phyloP scores from a whole-genome alignment of 2,113 vertebrate species.

The Urocitellus parryii region DNA sequence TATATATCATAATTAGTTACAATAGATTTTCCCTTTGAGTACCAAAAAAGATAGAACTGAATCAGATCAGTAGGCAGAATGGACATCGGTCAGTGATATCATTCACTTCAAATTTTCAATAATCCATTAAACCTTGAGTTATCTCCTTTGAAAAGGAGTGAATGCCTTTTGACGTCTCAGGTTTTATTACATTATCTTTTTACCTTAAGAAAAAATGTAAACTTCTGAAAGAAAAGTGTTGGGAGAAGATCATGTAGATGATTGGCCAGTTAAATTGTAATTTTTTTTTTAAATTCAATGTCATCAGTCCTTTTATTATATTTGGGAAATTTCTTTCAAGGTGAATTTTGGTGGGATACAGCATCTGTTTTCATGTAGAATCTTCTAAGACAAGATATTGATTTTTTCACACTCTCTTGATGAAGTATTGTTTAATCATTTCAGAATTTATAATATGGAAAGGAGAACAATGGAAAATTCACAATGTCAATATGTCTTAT shows the following conservation, averaged over 20 bases:
- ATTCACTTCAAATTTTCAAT: neutral
- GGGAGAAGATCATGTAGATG: neutral
- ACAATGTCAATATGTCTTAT: neutral
- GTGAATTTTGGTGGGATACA: neutral
- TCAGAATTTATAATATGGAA: neutral
- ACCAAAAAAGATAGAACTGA: neutral
- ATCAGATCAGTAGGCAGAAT: neutral
- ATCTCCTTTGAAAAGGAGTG: neutral
- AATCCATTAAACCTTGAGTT: neutral
- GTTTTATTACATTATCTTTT: neutral
- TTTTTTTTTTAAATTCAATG: neutral
- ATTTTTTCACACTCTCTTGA: neutral
- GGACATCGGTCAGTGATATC: neutral
- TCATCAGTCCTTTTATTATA: neutral
- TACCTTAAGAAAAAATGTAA: neutral
- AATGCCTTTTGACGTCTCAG: neutral
- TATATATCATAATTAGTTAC: neutral
- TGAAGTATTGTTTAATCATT: neutral
- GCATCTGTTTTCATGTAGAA: neutral
- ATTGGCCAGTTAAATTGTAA: neutral
- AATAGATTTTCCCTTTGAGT: neutral
- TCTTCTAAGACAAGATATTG: neutral
- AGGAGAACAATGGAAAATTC: neutral
- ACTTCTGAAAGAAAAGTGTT: neutral
- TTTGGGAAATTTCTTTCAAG: neutral